These are phyloP conservation scores for Morpho deidamia DNA, from an alignment of 2,888 invertebrate genomes.

Conservation along the genomic window DNA sequence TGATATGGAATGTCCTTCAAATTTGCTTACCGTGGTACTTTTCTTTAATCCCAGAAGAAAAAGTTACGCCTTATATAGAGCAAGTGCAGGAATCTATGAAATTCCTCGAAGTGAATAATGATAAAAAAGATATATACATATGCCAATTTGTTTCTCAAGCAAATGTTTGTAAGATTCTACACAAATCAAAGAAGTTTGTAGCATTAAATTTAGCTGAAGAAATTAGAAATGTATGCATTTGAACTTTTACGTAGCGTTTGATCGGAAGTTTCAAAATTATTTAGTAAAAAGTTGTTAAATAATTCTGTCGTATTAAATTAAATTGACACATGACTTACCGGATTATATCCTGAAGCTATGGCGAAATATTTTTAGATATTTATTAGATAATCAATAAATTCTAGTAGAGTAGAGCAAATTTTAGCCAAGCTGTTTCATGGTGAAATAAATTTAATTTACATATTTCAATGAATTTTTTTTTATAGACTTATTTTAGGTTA, in stretches of 20 bases:
- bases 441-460: too few species aligned
- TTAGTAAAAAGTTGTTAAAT: too few species aligned
- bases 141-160: constrained; percentile 53
- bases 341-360: too few species aligned
- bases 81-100: constrained; percentile 44
- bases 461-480: too few species aligned
- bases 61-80: constrained; percentile 42
- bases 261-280: not conserved
- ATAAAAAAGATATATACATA: constrained; percentile 58
- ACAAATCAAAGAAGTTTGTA: constrained; percentile 59
- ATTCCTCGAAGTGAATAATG: constrained; percentile 50
- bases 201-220: constrained; percentile 47
- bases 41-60: constrained; percentile 45
- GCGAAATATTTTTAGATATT: too few species aligned
- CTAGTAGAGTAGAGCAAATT: not conserved
- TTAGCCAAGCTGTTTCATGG: not conserved
- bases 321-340: too few species aligned
- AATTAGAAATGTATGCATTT: constrained; percentile 32
- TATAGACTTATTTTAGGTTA: too few species aligned
- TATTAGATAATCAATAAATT: not conserved
- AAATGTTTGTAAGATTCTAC: constrained; percentile 49
- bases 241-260: too few species aligned
- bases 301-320: too few species aligned
- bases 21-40: constrained; percentile 68
- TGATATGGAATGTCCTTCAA: constrained; percentile 59